Conservation (phyloP, 2,888 invertebrate genomes). For the Syrista parreyssii region DNA sequence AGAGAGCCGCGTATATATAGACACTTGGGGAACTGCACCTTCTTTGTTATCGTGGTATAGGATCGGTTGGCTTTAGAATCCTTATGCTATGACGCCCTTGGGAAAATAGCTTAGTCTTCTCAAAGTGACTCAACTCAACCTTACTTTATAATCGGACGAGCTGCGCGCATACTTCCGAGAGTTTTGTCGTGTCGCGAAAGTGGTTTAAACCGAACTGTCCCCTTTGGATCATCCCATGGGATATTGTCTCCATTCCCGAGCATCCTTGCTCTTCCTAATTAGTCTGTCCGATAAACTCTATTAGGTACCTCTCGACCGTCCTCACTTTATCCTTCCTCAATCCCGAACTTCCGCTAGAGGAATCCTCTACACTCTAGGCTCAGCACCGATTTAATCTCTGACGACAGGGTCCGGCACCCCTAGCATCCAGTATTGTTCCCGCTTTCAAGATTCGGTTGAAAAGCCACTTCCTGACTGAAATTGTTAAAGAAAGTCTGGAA, state of each 20-base stretch:
- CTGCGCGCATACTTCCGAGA: not conserved
- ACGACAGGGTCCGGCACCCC: not conserved
- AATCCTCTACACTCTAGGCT: not conserved
- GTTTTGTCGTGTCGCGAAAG: not conserved
- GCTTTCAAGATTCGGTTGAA: no score
- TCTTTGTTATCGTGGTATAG: not conserved
- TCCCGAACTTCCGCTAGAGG: not conserved
- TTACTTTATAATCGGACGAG: not conserved
- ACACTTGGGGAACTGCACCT: slow-evolving; percentile 15
- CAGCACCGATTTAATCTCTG: not conserved
- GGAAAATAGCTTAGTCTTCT: not conserved
- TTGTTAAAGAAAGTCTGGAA: not conserved
- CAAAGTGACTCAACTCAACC: not conserved
- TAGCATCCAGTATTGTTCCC: not conserved
- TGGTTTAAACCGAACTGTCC: slow-evolving; percentile 31
- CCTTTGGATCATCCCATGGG: slow-evolving; percentile 31
- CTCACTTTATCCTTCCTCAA: not conserved
- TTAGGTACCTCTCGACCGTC: slow-evolving; percentile 29
- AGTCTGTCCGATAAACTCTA: slow-evolving; percentile 54
- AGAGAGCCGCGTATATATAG: slow-evolving; percentile 13
- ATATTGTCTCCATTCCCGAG: slow-evolving; percentile 36
- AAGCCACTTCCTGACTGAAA: not conserved
- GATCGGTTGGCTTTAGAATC: not conserved
- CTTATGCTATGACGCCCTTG: not conserved
- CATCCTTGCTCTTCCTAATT: slow-evolving; percentile 51